phyloP scores from a whole-genome alignment of 2,888 invertebrate genomes.

The Pocota personata region DNA sequence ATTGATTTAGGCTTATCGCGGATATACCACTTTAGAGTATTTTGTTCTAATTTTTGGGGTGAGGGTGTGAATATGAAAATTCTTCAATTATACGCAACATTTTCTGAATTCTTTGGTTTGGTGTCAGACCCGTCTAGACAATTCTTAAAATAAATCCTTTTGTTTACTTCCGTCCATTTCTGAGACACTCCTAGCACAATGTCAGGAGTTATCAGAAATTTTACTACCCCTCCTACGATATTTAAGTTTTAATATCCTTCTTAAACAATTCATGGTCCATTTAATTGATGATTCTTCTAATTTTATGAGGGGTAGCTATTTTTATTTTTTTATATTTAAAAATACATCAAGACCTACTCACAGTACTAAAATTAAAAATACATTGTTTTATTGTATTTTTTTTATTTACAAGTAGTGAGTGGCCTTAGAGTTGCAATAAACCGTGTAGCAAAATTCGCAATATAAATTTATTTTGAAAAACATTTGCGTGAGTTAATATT shows the following conservation, averaged over 20 bases:
- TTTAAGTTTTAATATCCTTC: slow-evolving; percentile 34
- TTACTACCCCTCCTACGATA: slow-evolving; percentile 4
- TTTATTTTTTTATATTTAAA: neutral
- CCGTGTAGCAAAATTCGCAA: neutral
- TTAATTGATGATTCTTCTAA: slow-evolving; percentile 34
- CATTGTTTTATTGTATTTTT: neutral
- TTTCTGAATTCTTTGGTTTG: too few species aligned
- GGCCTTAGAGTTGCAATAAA: neutral
- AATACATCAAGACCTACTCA: neutral
- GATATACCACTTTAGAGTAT: neutral
- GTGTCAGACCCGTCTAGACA: neutral
- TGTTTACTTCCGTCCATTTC: too few species aligned
- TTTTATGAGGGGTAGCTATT: slow-evolving; percentile 20
- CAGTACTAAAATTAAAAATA: neutral
- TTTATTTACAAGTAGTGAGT: neutral
- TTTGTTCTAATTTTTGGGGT: neutral
- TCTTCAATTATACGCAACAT: too few species aligned
- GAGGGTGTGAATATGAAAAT: neutral
- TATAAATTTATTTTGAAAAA: neutral
- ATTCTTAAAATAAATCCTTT: neutral
- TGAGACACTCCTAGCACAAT: neutral
- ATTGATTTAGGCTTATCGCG: slow-evolving; percentile 28
- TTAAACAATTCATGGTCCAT: neutral
- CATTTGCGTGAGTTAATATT: neutral
- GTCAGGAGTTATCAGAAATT: neutral